Evolutionary conservation across 2,888 invertebrate genomes (phyloP), one percentile per base, ranked within the genome.

Genomic region (Caenorhabditis becei): DNA sequence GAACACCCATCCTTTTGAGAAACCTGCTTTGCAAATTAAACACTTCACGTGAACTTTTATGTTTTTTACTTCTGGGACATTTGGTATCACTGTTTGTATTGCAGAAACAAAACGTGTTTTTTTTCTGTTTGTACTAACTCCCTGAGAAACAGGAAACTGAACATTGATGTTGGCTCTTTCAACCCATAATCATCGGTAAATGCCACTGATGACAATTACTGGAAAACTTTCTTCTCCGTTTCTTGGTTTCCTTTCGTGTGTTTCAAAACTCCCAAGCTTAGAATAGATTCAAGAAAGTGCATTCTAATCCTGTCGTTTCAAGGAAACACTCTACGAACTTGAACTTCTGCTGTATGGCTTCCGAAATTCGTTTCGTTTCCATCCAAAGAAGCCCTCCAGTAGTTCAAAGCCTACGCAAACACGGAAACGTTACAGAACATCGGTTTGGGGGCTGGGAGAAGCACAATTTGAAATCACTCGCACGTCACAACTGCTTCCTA

Each of bases 1-100:
- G 75, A 75, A 75, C 75, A 54, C 75, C 66, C 75, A 75, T 61
- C 53, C 26, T 61, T 72, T 65, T 67, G 18, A 11, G 18, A 47
- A 47, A 47, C 47, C 47, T 47, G 47, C 47, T 67, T 51, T 5
- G 16, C 20, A 10, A 23, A 54, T n/a, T 37, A 14, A 7, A 35
- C 49, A 0, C 28, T 44, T 47, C 56, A 67, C 44, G 47, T 56
- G 56, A 58, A 67, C n/a, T n/a, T n/a, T n/a, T 47, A n/a, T n/a
- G n/a, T 28, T 44, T 41, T 23, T 10, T 37, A 18, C 37, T 23
- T 54, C 26, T 23, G 16, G 3, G 44, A 44, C 11, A 11, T 44
- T n/a, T n/a, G n/a, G n/a, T n/a, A n/a, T n/a, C n/a, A n/a, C n/a
- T n/a, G n/a, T n/a, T n/a, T n/a, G n/a, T n/a, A n/a, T n/a, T n/a